These are phyloP conservation scores for Cylloceria caligata DNA, from an alignment of 2,888 invertebrate species.

Conservation along the genomic window DNA sequence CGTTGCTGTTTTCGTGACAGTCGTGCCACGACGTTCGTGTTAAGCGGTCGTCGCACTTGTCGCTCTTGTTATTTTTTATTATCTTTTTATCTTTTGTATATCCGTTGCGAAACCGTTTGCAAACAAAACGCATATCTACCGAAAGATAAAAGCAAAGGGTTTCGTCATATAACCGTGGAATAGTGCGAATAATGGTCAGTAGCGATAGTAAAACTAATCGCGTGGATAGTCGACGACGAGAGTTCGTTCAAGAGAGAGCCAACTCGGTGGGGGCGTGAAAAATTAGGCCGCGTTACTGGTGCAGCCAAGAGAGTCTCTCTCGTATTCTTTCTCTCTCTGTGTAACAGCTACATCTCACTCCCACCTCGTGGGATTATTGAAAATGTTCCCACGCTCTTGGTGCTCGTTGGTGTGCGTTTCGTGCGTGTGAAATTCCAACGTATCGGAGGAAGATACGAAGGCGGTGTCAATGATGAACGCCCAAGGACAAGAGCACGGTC, in stretches of 20 bases:
- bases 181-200: conserved; percentile 8
- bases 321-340: conserved; percentile 1
- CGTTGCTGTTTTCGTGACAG: conserved; percentile 20
- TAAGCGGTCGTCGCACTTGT: conserved; percentile 13
- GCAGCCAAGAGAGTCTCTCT: not conserved
- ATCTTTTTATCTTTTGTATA: not conserved
- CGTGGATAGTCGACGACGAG: not conserved
- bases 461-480: conserved; percentile 77
- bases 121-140: conserved; percentile 54
- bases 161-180: not conserved
- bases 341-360: conserved; percentile 29
- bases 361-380: conserved; percentile 76
- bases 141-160: not conserved
- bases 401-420: conserved; percentile 72
- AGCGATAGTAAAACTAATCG: not conserved
- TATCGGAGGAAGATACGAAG: not conserved
- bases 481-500: conserved; percentile 87
- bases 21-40: conserved; percentile 38
- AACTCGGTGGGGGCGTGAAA: conserved; percentile 38
- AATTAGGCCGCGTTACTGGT: conserved; percentile 47
- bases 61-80: not conserved
- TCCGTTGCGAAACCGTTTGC: conserved; percentile 51
- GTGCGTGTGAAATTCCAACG: conserved; percentile 77
- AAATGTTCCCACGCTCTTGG: conserved; percentile 82
- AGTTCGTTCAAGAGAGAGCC: not conserved